A percentile compares a stretch with the other conserved stretches of the same genome.
phyloP scores from a whole-genome alignment of 2,113 vertebrate genomes.

The Orientallactaga bullata region DNA sequence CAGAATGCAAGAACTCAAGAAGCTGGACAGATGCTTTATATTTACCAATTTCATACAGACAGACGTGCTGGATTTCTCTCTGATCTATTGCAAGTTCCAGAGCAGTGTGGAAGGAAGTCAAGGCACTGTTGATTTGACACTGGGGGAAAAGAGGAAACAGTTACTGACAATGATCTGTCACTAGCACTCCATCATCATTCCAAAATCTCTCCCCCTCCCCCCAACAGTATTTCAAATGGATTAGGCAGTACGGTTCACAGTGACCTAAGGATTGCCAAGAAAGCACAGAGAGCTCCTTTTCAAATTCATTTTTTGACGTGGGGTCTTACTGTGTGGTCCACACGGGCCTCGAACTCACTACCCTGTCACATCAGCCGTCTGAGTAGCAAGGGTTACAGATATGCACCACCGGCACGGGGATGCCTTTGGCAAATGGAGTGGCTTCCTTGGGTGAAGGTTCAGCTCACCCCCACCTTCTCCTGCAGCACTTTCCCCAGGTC shows the following conservation, averaged over 20 bases:
- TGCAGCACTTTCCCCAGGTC: not conserved
- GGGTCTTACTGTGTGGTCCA: not conserved
- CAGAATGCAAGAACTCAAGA: not conserved
- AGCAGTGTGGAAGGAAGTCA: conserved; percentile 97
- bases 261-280: not conserved
- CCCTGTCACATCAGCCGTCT: not conserved
- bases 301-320: not conserved
- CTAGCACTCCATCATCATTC: not conserved
- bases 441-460: fast-evolving
- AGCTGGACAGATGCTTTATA: not conserved
- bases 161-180: not conserved
- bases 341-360: not conserved
- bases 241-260: not conserved
- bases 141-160: conserved; percentile 78
- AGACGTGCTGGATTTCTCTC: conserved; percentile 99
- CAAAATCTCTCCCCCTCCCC: not conserved
- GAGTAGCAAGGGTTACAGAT: not conserved
- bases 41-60: conserved; percentile 98
- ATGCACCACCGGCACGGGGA: too few relatives aligned
- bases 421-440: not conserved
- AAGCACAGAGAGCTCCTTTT: not conserved
- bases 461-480: not conserved
- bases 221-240: not conserved
- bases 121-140: conserved; percentile 99
- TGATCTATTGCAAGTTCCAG: conserved; percentile 97